A percentile compares a stretch with the other conserved stretches of the same genome.
Conservation (phyloP, 2,888 invertebrate genomes). For the Cacoxenus indagator region DNA sequence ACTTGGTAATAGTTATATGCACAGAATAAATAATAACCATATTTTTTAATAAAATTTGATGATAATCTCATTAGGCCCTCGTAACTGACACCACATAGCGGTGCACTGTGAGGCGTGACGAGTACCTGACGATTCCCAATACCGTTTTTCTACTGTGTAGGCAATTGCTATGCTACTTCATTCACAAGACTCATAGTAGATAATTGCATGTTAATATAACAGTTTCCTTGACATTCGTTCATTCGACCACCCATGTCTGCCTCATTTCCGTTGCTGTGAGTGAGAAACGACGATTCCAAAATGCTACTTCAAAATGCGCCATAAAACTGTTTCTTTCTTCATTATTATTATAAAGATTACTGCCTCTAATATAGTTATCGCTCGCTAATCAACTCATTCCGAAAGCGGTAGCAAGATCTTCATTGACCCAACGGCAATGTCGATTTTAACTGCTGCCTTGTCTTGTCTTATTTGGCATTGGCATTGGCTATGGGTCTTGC, state of each 20-base stretch:
- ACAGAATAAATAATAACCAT: no score
- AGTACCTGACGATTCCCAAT: no score
- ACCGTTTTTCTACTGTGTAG: no score
- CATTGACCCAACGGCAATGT: constrained; percentile 39
- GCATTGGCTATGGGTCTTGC: constrained; percentile 38
- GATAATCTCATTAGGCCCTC: no score
- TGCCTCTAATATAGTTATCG: constrained; percentile 16
- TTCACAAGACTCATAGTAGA: no score
- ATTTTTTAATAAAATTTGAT: no score
- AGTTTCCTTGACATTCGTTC: no score
- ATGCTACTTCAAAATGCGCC: neutral
- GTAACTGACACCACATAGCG: no score
- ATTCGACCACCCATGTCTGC: constrained; percentile 47
- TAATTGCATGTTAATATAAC: no score
- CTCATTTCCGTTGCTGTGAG: constrained; percentile 41
- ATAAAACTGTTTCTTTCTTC: neutral
- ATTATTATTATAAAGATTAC: neutral
- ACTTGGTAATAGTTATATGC: no score
- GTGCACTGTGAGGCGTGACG: no score
- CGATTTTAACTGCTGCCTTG: constrained; percentile 50
- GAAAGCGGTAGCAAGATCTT: constrained; percentile 48
- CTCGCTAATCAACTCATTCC: constrained; percentile 28
- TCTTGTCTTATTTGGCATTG: constrained; percentile 56
- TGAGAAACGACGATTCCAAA: neutral
- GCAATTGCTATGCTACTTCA: no score